phyloP scores from a whole-genome alignment of 2,888 invertebrate genomes.

The Perithous albicinctus region DNA sequence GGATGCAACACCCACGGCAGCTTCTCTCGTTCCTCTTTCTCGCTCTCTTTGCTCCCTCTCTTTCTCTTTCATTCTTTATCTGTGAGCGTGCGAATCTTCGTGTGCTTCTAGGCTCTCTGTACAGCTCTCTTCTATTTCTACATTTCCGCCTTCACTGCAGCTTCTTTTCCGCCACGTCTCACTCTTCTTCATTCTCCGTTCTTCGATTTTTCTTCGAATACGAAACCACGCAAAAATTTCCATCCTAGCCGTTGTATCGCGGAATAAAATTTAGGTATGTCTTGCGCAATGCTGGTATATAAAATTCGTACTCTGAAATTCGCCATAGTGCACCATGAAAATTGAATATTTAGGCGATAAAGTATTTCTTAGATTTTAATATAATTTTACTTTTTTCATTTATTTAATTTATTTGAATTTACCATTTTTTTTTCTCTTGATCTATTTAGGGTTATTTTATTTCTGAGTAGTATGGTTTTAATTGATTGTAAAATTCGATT shows the following conservation, averaged over 20 bases:
- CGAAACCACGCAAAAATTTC: conserved; percentile 63
- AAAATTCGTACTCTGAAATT: conserved; percentile 13
- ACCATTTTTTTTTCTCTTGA: no score
- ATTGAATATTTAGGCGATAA: conserved; percentile 34
- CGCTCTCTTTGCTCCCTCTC: no score
- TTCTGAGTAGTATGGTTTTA: no score
- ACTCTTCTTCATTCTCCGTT: conserved; percentile 7
- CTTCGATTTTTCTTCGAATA: conserved; percentile 53
- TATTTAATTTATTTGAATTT: no score
- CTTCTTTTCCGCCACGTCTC: conserved; percentile 22
- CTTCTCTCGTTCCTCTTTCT: no score
- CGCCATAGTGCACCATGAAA: conserved; percentile 15
- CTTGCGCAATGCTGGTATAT: background rate
- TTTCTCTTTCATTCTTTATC: conserved; percentile 26
- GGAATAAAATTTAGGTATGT: conserved; percentile 54
- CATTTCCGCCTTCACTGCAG: conserved; percentile 1
- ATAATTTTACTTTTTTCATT: background rate
- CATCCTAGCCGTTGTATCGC: conserved; percentile 40
- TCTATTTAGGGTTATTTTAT: no score
- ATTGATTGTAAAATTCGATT: no score
- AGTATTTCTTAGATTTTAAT: background rate
- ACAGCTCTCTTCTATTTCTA: conserved; percentile 6
- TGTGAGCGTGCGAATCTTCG: background rate
- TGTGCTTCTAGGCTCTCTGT: background rate
- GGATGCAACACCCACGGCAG: conserved; percentile 64